Base-by-base conservation (phyloP, 64 coral and sea anemone genomes). In the Stichodactyla helianthus region DNA sequence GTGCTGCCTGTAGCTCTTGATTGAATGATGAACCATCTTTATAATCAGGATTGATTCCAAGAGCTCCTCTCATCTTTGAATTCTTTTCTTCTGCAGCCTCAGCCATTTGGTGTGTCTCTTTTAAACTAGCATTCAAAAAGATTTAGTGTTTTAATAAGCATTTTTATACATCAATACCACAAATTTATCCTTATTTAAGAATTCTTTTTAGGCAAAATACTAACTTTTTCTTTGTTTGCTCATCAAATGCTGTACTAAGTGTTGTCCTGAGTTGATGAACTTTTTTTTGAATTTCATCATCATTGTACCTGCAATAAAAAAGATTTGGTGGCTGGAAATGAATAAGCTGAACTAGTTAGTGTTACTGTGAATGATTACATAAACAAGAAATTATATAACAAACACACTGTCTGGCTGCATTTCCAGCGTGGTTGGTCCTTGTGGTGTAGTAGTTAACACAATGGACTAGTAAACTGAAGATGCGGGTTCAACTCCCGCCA, bases 51-150 rank as follows among this genome's bases (percentile, higher is more conserved):
- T 86, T 98, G 82, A 98, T 98, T 16, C 93, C 96, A 55, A 98
- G 90, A 50, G 93, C 96, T 53, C 86, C 88, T 88, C 93, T 98
- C 89, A 98, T 92, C 79, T 91, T 94, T 16, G 88, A 81, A 67
- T 98, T 98, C 82, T 98, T 98, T 70, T 98, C 85, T 83, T 98
- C 96, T 86, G 91, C 93, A 22, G 96, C 96, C 82, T 98, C 84
- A 35, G 96, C 96, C 79, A 89, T 62, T 56, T 98, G 96, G 54
- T 98, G 96, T 71, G 90, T 95, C 19, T 98, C 93, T 57, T 71
- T 91, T 18, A 86, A 83, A 85, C 96, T 98, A 82, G 6, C 20
- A 28, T 17, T 12, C 10, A 78, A 20, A 44, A 50, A 84, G 15
- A 18, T 22, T 18, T 27, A 9, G 22, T 60, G 15, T 53, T 53